phyloP scores from a whole-genome alignment of 2,888 invertebrate genomes.

The Lymantria monacha region DNA sequence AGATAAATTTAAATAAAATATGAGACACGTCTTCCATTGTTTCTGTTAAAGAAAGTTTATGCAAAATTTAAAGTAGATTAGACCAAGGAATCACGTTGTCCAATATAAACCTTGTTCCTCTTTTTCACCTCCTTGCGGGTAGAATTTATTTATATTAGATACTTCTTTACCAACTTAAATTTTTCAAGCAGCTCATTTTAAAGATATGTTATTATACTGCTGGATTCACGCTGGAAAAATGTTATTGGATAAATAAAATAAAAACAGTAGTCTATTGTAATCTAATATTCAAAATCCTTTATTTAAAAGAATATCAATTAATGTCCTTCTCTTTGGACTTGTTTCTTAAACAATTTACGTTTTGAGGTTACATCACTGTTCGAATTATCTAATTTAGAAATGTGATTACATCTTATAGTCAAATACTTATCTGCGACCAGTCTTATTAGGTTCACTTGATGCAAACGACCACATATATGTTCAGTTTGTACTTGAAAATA shows the following conservation, averaged over 20 bases:
- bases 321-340: neutral
- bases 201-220: neutral
- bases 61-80: no score
- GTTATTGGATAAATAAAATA: neutral
- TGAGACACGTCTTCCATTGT: no score
- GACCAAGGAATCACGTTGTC: no score
- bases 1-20: no score
- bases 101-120: no score
- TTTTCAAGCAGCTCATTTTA: slow-evolving; percentile 2
- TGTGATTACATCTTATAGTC: slow-evolving; percentile 12
- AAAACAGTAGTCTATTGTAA: no score
- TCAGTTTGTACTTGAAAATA: slow-evolving; percentile 11
- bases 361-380: slow-evolving; percentile 10
- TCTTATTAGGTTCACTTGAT: slow-evolving; percentile 16
- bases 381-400: slow-evolving; percentile 12
- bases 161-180: neutral
- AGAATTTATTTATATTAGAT: neutral
- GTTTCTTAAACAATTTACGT: slow-evolving; percentile 14
- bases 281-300: no score
- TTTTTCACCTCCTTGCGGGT: neutral
- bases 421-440: slow-evolving; percentile 19
- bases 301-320: no score
- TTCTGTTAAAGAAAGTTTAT: no score
- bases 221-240: neutral
- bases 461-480: slow-evolving; percentile 10